Evolutionary conservation across 2,888 invertebrate genomes (phyloP).

Genomic region (Plagodis pulveraria): DNA sequence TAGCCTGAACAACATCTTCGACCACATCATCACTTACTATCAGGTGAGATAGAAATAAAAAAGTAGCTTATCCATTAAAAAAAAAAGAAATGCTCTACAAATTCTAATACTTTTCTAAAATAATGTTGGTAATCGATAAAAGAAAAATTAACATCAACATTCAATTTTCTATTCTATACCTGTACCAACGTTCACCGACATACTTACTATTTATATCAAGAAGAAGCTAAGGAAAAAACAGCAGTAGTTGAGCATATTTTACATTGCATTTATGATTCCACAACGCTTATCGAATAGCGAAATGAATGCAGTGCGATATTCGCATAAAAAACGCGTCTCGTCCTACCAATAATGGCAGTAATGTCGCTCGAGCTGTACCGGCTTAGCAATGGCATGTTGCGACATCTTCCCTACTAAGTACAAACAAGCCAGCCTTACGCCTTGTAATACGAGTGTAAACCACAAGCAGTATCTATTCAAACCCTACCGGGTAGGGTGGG

Average conservation of each 20-base stretch:
- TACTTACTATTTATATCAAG: background rate
- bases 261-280: conserved; percentile 7
- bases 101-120: no score
- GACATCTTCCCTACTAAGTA: conserved; percentile 1
- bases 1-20: no score
- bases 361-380: no score
- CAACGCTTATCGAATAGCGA: conserved; percentile 2
- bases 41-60: no score
- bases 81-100: no score
- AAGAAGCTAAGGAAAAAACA: background rate
- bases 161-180: no score
- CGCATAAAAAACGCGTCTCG: conserved; percentile 16
- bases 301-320: conserved; percentile 22
- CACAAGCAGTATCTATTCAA: background rate
- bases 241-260: background rate
- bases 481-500: no score
- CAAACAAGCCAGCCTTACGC: background rate
- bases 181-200: no score
- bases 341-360: conserved; percentile 6
- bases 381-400: background rate
- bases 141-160: no score
- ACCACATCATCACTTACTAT: no score
- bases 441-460: background rate
- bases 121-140: no score
- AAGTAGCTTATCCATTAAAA: no score